phyloP scores from a whole-genome alignment of 2,888 invertebrate genomes.

The Orthosia gracilis region DNA sequence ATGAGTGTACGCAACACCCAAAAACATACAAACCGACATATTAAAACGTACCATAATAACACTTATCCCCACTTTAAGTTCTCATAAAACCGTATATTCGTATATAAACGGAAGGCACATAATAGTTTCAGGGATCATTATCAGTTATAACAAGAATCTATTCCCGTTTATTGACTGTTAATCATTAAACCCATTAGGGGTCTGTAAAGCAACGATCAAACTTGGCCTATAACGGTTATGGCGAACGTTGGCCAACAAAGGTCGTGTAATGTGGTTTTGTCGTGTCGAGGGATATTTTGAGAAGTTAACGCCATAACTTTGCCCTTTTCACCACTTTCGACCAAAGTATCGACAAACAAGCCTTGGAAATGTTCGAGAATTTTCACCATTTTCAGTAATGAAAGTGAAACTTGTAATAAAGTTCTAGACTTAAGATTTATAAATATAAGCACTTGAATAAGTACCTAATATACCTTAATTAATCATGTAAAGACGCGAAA shows the following conservation, averaged over 20 bases:
- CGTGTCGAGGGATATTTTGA: conserved; percentile 73
- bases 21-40: conserved; percentile 42
- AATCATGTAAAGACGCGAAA: conserved; percentile 16
- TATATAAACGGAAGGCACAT: conserved; percentile 38
- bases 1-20: conserved; percentile 20
- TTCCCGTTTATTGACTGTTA: conserved; percentile 80
- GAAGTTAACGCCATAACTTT: conserved; percentile 54
- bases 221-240: conserved; percentile 79
- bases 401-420: conserved; percentile 11
- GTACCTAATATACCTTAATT: conserved; percentile 13
- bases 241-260: conserved; percentile 70
- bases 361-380: conserved; percentile 1
- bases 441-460: conserved; percentile 23
- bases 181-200: conserved; percentile 74
- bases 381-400: conserved; percentile 12
- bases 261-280: conserved; percentile 74
- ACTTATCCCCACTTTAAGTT: conserved; percentile 52
- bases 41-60: conserved; percentile 59
- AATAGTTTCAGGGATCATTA: conserved; percentile 67
- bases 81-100: conserved; percentile 56
- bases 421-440: conserved; percentile 31
- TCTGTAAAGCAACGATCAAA: conserved; percentile 76
- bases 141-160: conserved; percentile 68
- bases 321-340: conserved; percentile 51
- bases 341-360: conserved; percentile 45